These are phyloP conservation scores for Heliconius ethilla DNA, from an alignment of 2,888 invertebrate genomes.

Conservation along the genomic window DNA sequence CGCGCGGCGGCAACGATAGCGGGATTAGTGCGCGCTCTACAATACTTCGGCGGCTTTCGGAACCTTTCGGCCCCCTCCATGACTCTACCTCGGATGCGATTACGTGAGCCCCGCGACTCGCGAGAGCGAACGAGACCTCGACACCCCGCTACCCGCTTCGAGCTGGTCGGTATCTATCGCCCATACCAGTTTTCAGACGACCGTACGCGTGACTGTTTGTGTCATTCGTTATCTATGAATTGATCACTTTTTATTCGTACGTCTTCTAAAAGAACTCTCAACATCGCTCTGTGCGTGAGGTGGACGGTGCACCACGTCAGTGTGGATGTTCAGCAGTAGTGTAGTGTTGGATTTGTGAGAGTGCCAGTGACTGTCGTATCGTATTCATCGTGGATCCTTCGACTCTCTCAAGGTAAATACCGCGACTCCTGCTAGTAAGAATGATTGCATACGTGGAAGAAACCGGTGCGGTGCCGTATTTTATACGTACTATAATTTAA, in stretches of 20 bases:
- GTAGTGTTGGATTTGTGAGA: conserved; percentile 67
- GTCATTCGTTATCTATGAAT: conserved; percentile 52
- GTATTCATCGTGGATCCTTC: conserved; percentile 69
- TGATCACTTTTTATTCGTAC: conserved; percentile 71
- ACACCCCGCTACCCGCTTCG: conserved; percentile 60
- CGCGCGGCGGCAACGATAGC: conserved; percentile 58
- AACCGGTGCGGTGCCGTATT: conserved; percentile 41
- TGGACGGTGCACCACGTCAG: conserved; percentile 52
- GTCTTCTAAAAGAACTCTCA: conserved; percentile 60
- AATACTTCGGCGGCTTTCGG: conserved; percentile 59
- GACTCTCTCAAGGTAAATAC: conserved; percentile 75
- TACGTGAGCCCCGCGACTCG: conserved; percentile 55
- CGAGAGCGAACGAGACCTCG: conserved; percentile 55
- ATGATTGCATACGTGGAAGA: conserved; percentile 72
- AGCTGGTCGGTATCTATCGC: conserved; percentile 49
- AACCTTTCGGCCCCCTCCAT: conserved; percentile 63
- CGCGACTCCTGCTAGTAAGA: conserved; percentile 63
- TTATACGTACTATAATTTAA: conserved; percentile 20
- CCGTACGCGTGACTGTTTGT: conserved; percentile 54
- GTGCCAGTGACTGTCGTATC: conserved; percentile 71
- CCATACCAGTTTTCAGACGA: conserved; percentile 66
- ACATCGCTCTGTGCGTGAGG: conserved; percentile 52
- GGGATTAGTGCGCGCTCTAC: conserved; percentile 60
- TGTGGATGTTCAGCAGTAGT: conserved; percentile 56
- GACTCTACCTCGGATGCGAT: conserved; percentile 63